Evolutionary conservation across 2,797 vertebrate genomes (phyloP), one percentile per base, ranked within the genome.

Genomic region (Psittacula derbiana): DNA sequence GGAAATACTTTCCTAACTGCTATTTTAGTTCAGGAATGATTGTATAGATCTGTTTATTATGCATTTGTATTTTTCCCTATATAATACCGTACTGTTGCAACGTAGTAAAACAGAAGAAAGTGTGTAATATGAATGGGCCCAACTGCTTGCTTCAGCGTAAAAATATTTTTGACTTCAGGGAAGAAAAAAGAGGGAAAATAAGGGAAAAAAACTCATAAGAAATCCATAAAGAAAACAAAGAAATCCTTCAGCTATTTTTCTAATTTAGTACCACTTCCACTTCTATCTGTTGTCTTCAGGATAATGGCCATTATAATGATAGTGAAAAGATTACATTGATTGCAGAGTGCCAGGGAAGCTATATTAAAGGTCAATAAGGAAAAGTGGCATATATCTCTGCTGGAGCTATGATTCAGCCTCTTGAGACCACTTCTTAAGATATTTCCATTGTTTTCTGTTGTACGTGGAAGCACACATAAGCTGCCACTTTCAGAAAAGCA

Each of bases 41-140:
- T 92, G 92, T 81, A 97, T 82, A 95, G 95, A 96, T 97, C 96
- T 98, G 97, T 98, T 97, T 97, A 97, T 98, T 98, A 98, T 97
- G 96, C 95, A 97, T 97, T 97, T 97, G 43, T 94, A 76, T 94
- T 96, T 97, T 86, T 83, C 83, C 80, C 92, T 97, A 97, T 97
- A 92, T 97, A 98, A 97, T 94, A 96, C 91, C 88, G 96, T 96
- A 96, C 96, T 84, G 93, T 91, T 95, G 96, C 92, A 91, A 96
- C 3, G 5, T 90, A 96, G 71, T 88, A 88, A 95, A 97, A 95
- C 74, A 87, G 72, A 95, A 30, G 78, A 78, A 92, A 92, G 88
- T 76, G 58, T 90, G 88, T 94, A 94, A 80, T 96, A 96, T 96
- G 97, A 97, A 97, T 96, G 88, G 90, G 86, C 65, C 88, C 78